Evolutionary conservation across 1,140 invertebrate species (phyloP), one percentile per base, ranked within the genome.

Genomic region (Tyrophagus putrescentiae): DNA sequence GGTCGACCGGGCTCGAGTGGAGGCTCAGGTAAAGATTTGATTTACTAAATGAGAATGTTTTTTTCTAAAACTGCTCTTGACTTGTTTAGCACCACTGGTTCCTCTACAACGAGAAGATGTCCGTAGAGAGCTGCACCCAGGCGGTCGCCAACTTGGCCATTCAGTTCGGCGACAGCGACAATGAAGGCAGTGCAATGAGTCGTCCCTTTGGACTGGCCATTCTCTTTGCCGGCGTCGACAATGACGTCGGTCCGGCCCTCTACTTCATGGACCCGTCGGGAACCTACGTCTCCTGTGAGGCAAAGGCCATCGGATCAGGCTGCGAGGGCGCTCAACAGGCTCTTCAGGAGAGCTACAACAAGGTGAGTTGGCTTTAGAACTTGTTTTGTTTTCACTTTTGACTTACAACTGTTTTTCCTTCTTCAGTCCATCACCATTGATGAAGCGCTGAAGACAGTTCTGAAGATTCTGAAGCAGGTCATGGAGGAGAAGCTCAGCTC

Each of bases 401-500:
- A 44, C 4, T 60, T 60, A 61, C 27, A 21, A 2, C 23, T 42
- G 42, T 25, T 48, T 52, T 45, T 69, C 67, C 68, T 65, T 65
- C 76, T 82, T 21, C 77, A 97, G 85, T 85, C 87, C 11, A 92
- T 99, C 84, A 93, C 85, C 0, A 72, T 99, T n/a, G 83, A 87
- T 62, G 93, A 98, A 76, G 95, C 94, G 16, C 83, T 90, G 57
- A 93, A 91, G 68, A 72, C 85, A 33, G 84, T 90, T 2, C 73
- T 99, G 16, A 91, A 85, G 7, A 98, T 98, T 68, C 73, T 99
- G 1, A 99, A 99, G 70, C 94, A 98, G 77, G 94, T 99, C 0
- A 99, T 99, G 96, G 96, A 99, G 72, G 96, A 99, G 73, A 98
- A 98, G 75, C 72, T 99, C 0, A 97, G 87, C 64, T 87, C 90